Percentiles rank a stretch among this genome's conserved stretches.
phyloP scores from a whole-genome alignment of 2,797 vertebrate genomes.

The Malacoctenus gilli region DNA sequence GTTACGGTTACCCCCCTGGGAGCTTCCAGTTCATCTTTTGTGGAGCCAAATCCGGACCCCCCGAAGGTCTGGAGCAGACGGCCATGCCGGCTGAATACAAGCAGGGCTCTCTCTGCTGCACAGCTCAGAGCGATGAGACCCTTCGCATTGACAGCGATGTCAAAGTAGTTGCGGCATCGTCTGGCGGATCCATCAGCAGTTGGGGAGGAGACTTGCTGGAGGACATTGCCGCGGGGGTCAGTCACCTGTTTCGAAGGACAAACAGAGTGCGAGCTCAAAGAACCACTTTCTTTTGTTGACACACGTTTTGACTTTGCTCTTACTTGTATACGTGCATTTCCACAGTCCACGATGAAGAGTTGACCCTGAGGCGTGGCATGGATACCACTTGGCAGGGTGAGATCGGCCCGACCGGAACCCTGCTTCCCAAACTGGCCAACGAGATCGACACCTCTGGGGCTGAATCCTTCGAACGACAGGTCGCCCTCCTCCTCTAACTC shows the following conservation, averaged over 20 bases:
- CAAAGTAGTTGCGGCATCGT: conserved; percentile 82
- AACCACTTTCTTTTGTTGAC: neutral
- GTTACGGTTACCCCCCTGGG: conserved; percentile 82
- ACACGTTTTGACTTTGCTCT: conserved; percentile 10
- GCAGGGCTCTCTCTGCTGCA: conserved; percentile 77
- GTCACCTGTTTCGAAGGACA: conserved; percentile 69
- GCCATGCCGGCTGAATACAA: conserved; percentile 83
- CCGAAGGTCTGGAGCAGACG: conserved; percentile 83
- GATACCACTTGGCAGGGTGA: conserved; percentile 83
- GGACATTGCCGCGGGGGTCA: conserved; percentile 76
- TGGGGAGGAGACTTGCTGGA: conserved; percentile 80
- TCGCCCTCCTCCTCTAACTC: conserved; percentile 72
- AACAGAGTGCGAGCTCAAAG: conserved; percentile 13
- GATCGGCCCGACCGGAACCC: conserved; percentile 83
- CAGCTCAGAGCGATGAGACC: conserved; percentile 84
- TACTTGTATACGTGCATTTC: conserved; percentile 84
- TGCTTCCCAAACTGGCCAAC: conserved; percentile 83
- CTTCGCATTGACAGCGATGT: conserved; percentile 83
- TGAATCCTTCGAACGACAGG: conserved; percentile 18
- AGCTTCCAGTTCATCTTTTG: conserved; percentile 79
- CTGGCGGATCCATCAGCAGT: conserved; percentile 60
- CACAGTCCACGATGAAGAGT: conserved; percentile 85
- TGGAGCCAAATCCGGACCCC: conserved; percentile 61
- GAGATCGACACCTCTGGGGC: conserved; percentile 54
- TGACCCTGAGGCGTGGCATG: conserved; percentile 79